A percentile compares a stretch with the other conserved stretches of the same genome.
Conservation (phyloP, 2,797 vertebrate genomes). For the Rhincodon typus region DNA sequence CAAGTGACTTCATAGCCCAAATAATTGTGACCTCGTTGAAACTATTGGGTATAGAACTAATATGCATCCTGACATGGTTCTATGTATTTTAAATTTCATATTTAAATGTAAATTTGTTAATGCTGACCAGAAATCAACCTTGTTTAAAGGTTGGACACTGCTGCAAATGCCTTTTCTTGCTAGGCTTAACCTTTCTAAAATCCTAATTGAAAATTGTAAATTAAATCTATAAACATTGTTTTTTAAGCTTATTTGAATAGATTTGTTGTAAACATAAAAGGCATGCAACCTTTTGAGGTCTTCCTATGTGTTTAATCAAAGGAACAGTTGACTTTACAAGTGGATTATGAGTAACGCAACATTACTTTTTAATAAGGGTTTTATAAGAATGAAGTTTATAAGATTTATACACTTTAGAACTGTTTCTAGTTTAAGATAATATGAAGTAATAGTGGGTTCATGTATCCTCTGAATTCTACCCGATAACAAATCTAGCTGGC, state of each 20-base stretch:
- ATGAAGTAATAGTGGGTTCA: too few relatives aligned
- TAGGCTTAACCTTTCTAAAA: neutral
- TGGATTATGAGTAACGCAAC: neutral
- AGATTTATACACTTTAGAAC: too few relatives aligned
- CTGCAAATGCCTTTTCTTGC: neutral
- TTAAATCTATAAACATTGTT: neutral
- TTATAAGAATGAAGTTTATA: too few relatives aligned
- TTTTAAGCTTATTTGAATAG: neutral
- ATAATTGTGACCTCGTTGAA: neutral
- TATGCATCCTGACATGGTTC: neutral
- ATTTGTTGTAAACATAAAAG: neutral
- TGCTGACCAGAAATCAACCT: too few relatives aligned
- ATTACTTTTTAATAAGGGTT: neutral
- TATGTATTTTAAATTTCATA: neutral
- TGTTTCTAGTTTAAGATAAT: too few relatives aligned
- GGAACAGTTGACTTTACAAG: neutral
- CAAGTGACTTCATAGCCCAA: neutral
- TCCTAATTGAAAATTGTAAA: neutral
- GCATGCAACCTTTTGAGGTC: neutral
- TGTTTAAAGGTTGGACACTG: neutral
- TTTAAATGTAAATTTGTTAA: neutral
- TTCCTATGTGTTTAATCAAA: neutral
- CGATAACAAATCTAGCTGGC: too few relatives aligned
- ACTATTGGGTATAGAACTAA: neutral
- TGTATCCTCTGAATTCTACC: too few relatives aligned